These are phyloP conservation scores for Melolontha melolontha DNA, from an alignment of 2,888 invertebrate genomes.

Conservation along the genomic window DNA sequence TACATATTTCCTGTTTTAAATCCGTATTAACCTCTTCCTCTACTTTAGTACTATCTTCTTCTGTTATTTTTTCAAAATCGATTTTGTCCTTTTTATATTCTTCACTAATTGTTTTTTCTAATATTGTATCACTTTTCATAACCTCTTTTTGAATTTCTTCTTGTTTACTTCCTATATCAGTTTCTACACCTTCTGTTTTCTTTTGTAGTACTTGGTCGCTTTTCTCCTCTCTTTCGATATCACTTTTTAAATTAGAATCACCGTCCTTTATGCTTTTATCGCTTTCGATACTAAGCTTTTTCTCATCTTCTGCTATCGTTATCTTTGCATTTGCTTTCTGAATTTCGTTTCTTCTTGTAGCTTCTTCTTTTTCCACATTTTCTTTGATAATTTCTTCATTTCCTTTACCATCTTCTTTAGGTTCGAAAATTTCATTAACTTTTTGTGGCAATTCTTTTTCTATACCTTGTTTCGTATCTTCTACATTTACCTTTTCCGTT, in stretches of 20 bases:
- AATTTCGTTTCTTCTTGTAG: constrained; percentile 54
- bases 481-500: constrained; percentile 42
- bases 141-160: constrained; percentile 43
- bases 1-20: too few relatives aligned
- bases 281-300: constrained; percentile 50
- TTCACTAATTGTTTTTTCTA: constrained; percentile 28
- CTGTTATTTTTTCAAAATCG: too few relatives aligned
- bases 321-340: constrained; percentile 41
- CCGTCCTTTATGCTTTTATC: too few relatives aligned
- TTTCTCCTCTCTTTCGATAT: constrained; percentile 40
- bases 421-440: constrained; percentile 46
- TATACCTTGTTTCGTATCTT: constrained; percentile 43
- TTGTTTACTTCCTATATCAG: constrained; percentile 30
- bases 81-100: constrained; percentile 28
- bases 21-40: too few relatives aligned
- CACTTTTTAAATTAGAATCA: too few relatives aligned
- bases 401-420: constrained; percentile 43
- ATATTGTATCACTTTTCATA: constrained; percentile 40
- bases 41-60: too few relatives aligned
- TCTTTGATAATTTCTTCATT: constrained; percentile 45
- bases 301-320: constrained; percentile 30
- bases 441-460: constrained; percentile 44
- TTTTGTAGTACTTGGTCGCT: constrained; percentile 39
- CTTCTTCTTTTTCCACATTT: constrained; percentile 48
- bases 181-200: constrained; percentile 38